Base-by-base conservation (phyloP, 2,113 vertebrate species). In the Seriola rivoliana region DNA sequence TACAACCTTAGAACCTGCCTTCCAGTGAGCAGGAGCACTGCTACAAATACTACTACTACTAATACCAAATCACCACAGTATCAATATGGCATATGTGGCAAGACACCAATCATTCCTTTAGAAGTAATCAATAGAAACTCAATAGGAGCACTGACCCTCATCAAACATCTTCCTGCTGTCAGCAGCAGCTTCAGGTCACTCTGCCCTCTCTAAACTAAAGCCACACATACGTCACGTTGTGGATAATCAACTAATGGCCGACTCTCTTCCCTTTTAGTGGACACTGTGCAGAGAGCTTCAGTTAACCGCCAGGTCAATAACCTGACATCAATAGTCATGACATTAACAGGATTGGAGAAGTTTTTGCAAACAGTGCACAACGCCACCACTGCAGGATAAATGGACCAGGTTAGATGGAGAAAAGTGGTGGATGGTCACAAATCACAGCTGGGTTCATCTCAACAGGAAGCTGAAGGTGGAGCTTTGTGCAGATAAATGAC, bases 161-260 rank as follows among this genome's bases (percentile, higher is more conserved):
- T 73, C 65, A 66, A 67, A 85, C 67, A n/a, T 32, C 12, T 68
- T 63, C n/a, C 21, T 62, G 32, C 50, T 69, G 75, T 77, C 63
- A 70, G 55, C 86, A 48, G 75, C 78, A 85, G 57, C 29, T 44
- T 69, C 29, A 29, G 29, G 29, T 29, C 29, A 29, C 81, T 73
- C 74, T 25, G 11, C 48, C 48, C 14, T 23, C 48, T 7, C 29
- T 29, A 68, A 8, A 38, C 48, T 68, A 52, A 84, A 16, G 50
- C 50, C 68, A 71, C 78, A 66, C 74, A 86, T 36, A 79, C 32
- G 13, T 82, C 76, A 63, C 36, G 54, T 70, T 76, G 87, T 21
- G 68, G 89, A 89, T 84, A 75, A 93, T 89, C 89, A 90, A 89
- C 89, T 87, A 87, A 93, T 72, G 85, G 81, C 48, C 5, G 17